Conservation (phyloP, 2,888 invertebrate genomes). For the Clivina fossor region DNA sequence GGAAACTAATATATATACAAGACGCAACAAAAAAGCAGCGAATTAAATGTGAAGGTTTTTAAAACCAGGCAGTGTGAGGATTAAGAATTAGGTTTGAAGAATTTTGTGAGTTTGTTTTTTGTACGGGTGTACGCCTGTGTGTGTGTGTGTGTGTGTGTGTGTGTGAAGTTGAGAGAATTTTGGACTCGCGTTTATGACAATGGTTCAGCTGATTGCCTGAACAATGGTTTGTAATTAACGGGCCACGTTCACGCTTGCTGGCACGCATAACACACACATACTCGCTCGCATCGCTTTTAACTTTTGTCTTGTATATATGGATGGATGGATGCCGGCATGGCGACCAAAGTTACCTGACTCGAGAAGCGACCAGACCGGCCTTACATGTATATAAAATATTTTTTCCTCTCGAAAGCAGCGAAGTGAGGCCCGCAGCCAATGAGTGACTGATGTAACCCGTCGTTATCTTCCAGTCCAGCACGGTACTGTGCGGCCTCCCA, state of each 20-base stretch:
- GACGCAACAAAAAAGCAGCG: too few relatives aligned
- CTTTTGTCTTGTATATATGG: too few relatives aligned
- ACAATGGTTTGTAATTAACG: constrained; percentile 26
- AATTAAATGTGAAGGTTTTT: too few relatives aligned
- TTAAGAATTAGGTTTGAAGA: too few relatives aligned
- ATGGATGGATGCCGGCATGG: too few relatives aligned
- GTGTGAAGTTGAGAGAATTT: constrained; percentile 2
- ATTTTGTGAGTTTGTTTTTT: too few relatives aligned
- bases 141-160: neutral
- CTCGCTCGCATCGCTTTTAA: neutral
- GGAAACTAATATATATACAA: too few relatives aligned
- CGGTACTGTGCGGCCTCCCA: constrained; percentile 43
- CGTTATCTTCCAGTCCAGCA: constrained; percentile 53
- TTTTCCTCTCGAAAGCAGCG: too few relatives aligned
- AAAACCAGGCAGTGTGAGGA: too few relatives aligned
- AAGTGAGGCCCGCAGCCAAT: constrained; percentile 46
- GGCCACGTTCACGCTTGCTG: constrained; percentile 1
- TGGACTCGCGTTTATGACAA: constrained; percentile 21
- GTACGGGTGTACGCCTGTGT: neutral
- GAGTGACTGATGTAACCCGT: constrained; percentile 55
- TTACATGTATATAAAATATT: constrained; percentile 23
- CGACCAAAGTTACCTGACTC: too few relatives aligned
- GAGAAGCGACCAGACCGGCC: constrained; percentile 11
- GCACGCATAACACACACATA: neutral
- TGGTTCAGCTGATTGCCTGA: constrained; percentile 26